Evolutionary conservation across 2,888 invertebrate genomes (phyloP).

Genomic region (Xylota segnis): DNA sequence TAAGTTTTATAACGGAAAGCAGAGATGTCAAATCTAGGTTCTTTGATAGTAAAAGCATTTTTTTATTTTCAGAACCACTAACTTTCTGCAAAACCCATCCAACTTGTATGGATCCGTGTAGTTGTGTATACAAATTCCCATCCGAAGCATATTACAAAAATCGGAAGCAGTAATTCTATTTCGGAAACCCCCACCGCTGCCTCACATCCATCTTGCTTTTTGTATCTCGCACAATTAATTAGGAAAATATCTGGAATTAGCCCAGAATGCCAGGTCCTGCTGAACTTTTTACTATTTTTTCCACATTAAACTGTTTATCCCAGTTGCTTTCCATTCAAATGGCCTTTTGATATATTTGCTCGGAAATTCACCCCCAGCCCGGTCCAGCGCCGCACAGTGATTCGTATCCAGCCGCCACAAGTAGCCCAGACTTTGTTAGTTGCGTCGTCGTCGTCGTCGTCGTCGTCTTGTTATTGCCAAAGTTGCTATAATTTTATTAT

Average conservation of each 20-base stretch:
- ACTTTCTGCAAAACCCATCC: no score
- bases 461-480: constrained; percentile 69
- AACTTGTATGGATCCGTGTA: neutral
- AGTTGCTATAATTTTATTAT: constrained; percentile 74
- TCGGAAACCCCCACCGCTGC: neutral
- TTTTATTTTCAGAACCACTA: no score
- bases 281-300: constrained; percentile 42
- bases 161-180: constrained; percentile 8
- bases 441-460: constrained; percentile 22
- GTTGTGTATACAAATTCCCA: neutral
- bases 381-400: neutral
- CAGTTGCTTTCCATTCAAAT: constrained; percentile 47
- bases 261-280: neutral
- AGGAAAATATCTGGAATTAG: constrained; percentile 39
- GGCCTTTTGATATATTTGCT: constrained; percentile 36
- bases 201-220: constrained; percentile 21
- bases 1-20: no score
- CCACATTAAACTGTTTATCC: constrained; percentile 21
- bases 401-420: neutral
- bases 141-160: constrained; percentile 7
- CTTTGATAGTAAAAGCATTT: no score
- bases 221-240: constrained; percentile 43
- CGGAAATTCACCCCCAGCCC: constrained; percentile 15
- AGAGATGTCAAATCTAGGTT: no score
- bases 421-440: neutral